Conservation (phyloP, 2,888 invertebrate species). For the Polydrusus tereticollis region DNA sequence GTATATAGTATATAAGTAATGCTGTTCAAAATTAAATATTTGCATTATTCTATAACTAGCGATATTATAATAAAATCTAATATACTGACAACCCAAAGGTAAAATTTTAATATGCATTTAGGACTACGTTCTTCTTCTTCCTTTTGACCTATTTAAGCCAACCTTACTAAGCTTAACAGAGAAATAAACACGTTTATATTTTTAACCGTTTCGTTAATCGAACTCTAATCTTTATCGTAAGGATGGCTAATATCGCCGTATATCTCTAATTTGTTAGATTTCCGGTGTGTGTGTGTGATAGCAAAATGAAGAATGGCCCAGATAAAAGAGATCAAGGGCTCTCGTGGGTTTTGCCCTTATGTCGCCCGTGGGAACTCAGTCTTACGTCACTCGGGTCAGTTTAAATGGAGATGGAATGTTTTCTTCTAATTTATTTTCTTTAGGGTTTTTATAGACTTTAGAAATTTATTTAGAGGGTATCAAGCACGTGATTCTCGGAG, state of each 20-base stretch:
- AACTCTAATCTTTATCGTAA: background rate
- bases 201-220: too few species aligned
- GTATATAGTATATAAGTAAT: too few species aligned
- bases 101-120: too few species aligned
- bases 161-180: too few species aligned
- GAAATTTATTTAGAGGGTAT: slow-evolving; percentile 27
- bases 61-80: too few species aligned
- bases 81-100: too few species aligned
- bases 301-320: slow-evolving; percentile 60
- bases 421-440: slow-evolving; percentile 49
- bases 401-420: slow-evolving; percentile 50
- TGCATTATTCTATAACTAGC: too few species aligned
- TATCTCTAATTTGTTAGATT: slow-evolving; percentile 19
- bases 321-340: slow-evolving; percentile 60
- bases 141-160: too few species aligned
- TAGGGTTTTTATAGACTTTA: slow-evolving; percentile 26
- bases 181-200: too few species aligned
- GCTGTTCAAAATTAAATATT: too few species aligned
- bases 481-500: slow-evolving; percentile 2
- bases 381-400: slow-evolving; percentile 53
- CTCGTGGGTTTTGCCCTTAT: slow-evolving; percentile 57
- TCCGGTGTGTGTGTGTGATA: slow-evolving; percentile 54
- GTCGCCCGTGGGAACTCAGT: slow-evolving; percentile 56
- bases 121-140: too few species aligned
- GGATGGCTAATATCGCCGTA: background rate